Conservation (phyloP, 1,140 invertebrate species). For the Acromyrmex echinatior region DNA sequence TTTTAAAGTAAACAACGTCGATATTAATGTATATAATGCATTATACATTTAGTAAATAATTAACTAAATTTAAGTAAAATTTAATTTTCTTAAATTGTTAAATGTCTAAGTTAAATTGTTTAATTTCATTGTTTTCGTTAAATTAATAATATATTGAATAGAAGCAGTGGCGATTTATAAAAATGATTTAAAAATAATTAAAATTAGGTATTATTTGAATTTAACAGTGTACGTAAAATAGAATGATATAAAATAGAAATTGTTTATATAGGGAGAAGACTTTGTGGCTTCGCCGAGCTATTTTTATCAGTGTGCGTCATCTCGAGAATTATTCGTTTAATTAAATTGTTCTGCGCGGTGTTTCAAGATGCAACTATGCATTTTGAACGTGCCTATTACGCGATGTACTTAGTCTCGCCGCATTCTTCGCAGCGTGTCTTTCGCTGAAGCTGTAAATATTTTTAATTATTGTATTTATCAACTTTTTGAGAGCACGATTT, state of each 20-base stretch:
- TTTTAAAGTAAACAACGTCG: no score
- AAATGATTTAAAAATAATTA: no score
- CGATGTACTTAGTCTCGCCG: background rate
- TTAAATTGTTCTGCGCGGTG: slow-evolving; percentile 4
- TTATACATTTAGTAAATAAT: no score
- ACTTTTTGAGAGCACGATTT: slow-evolving; percentile 13
- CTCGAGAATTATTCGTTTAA: background rate
- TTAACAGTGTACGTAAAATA: no score
- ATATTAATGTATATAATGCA: no score
- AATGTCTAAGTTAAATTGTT: no score
- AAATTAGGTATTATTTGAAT: no score
- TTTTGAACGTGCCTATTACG: background rate
- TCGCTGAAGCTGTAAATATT: background rate
- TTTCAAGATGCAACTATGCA: background rate
- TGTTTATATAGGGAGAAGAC: background rate
- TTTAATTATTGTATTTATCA: slow-evolving; percentile 21
- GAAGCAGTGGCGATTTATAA: no score
- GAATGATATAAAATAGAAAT: background rate
- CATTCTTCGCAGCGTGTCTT: background rate
- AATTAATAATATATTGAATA: no score
- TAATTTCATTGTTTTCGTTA: no score
- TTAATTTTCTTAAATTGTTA: no score
- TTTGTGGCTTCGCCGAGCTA: background rate
- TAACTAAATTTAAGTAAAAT: no score
- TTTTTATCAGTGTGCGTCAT: background rate